A percentile compares a stretch with the other conserved stretches of the same genome.
phyloP scores from a whole-genome alignment of 2,113 vertebrate genomes.

The Alethe castanea region DNA sequence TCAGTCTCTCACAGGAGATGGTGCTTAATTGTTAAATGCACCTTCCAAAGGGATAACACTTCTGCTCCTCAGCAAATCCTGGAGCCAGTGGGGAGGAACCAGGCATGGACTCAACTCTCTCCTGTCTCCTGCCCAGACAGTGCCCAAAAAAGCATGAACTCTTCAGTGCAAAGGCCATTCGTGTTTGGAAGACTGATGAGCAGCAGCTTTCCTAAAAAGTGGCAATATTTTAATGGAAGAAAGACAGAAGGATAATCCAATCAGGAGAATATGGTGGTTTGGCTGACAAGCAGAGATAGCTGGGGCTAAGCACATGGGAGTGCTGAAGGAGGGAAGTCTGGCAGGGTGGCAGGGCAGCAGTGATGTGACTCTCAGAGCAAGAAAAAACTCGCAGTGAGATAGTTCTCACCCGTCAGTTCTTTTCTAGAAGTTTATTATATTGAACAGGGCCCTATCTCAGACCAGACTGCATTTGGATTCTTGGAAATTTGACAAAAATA shows the following conservation, averaged over 20 bases:
- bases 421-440: neutral
- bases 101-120: neutral
- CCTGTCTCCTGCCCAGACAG: neutral
- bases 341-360: neutral
- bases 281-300: neutral
- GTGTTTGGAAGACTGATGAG: neutral
- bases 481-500: conserved; percentile 38
- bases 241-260: neutral
- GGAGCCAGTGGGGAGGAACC: neutral
- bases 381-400: neutral
- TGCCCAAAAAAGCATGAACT: neutral
- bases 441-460: conserved; percentile 1
- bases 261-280: neutral
- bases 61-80: neutral
- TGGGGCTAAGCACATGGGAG: neutral
- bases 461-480: neutral
- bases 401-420: neutral
- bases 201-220: neutral
- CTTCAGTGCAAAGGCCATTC: neutral
- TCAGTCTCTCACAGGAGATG: neutral
- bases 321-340: neutral
- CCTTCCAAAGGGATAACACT: neutral
- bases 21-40: neutral
- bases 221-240: neutral
- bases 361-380: neutral